These are phyloP conservation scores for Cebidichthys violaceus DNA, from an alignment of 2,113 vertebrate genomes.

Conservation along the genomic window DNA sequence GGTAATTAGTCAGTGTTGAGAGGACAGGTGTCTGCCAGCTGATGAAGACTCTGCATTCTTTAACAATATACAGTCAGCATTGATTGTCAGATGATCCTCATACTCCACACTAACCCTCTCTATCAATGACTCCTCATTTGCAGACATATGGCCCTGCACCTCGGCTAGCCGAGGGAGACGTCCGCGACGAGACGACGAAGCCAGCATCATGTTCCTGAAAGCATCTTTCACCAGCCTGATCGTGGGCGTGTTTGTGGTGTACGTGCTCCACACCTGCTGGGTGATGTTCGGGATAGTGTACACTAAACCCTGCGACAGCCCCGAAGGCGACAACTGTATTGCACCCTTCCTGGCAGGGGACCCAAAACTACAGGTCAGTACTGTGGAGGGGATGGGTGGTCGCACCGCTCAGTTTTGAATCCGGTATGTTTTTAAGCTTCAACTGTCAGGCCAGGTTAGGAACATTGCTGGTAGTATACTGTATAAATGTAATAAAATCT, in stretches of 20 bases:
- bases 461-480: neutral
- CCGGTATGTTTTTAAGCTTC: neutral
- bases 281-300: conserved; percentile 98
- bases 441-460: neutral
- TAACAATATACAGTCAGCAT: neutral
- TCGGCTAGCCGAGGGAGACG: conserved; percentile 48
- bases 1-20: neutral
- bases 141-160: conserved; percentile 69
- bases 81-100: neutral
- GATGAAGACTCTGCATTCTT: neutral
- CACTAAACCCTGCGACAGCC: conserved; percentile 90
- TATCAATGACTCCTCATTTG: neutral
- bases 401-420: neutral
- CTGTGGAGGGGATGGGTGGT: too few relatives aligned
- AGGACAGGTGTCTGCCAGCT: neutral
- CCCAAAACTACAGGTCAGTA: conserved; percentile 91
- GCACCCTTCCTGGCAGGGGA: conserved; percentile 88
- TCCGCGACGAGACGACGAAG: neutral
- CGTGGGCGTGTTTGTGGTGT: conserved; percentile 93
- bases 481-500: neutral
- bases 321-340: conserved; percentile 84
- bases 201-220: conserved; percentile 82
- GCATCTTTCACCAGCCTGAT: conserved; percentile 93
- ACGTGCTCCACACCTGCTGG: conserved; percentile 97
- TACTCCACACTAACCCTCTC: neutral